Conservation (phyloP, 2,797 vertebrate genomes). For the Anableps anableps region DNA sequence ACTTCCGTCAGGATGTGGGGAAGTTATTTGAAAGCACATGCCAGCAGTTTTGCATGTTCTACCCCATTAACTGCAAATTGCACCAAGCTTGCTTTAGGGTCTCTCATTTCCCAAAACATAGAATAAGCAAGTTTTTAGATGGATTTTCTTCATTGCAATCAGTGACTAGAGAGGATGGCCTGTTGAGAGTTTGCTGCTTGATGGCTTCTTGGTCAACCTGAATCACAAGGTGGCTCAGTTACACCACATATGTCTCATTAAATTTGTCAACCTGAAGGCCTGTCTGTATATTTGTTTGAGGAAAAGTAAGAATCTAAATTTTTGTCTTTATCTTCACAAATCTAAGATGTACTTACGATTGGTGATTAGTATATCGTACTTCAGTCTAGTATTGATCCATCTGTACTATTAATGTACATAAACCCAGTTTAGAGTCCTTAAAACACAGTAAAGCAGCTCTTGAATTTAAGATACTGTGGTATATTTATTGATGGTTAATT, state of each 20-base stretch:
- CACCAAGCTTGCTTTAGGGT: conserved; percentile 22
- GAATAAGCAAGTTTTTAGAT: conserved; percentile 42
- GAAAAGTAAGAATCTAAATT: background rate
- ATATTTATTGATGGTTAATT: background rate
- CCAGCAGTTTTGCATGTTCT: conserved; percentile 53
- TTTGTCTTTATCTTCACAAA: background rate
- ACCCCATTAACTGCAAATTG: conserved; percentile 63
- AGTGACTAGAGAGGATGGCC: conserved; percentile 9
- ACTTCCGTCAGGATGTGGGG: background rate
- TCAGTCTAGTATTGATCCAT: no score
- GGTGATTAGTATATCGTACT: no score
- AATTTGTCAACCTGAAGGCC: background rate
- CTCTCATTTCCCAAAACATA: conserved; percentile 34
- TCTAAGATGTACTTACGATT: no score
- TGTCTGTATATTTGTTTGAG: background rate
- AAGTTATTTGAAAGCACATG: conserved; percentile 40
- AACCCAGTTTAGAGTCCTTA: background rate
- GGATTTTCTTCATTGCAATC: conserved; percentile 31
- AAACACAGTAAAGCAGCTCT: background rate
- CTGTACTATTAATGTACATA: no score
- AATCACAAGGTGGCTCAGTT: background rate
- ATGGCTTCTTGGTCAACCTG: conserved; percentile 8
- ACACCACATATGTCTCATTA: background rate
- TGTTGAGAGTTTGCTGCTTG: background rate
- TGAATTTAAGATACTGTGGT: background rate